Conservation (phyloP, 2,113 vertebrate genomes). For the Hydropotes inermis region DNA sequence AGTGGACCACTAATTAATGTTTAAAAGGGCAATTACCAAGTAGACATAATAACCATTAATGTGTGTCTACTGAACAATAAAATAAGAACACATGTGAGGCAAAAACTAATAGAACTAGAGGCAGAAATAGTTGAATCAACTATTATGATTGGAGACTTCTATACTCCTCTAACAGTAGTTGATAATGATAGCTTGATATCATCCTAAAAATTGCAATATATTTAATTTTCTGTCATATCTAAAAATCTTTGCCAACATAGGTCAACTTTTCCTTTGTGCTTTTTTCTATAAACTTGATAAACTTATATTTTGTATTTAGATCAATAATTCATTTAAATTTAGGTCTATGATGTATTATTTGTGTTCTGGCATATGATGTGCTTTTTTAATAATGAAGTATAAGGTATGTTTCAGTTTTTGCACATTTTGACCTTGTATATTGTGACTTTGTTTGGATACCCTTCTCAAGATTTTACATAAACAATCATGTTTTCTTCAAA, state of each 20-base stretch:
- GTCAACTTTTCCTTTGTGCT: neutral
- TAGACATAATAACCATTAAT: neutral
- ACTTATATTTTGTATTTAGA: neutral
- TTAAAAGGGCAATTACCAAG: neutral
- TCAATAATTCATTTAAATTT: neutral
- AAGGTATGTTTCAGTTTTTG: neutral
- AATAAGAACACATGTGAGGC: neutral
- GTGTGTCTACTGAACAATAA: neutral
- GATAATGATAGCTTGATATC: neutral
- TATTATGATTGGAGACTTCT: neutral
- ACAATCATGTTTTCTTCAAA: neutral
- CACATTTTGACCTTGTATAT: neutral
- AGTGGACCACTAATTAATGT: neutral
- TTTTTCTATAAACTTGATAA: neutral
- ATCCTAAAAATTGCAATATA: neutral
- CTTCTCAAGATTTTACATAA: neutral
- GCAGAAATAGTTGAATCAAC: neutral
- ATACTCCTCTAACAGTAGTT: neutral
- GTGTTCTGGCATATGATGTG: neutral
- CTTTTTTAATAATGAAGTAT: neutral
- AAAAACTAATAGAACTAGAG: neutral
- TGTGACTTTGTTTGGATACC: neutral
- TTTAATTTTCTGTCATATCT: neutral
- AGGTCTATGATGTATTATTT: neutral
- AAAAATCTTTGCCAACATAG: neutral